phyloP scores from a whole-genome alignment of 1,140 invertebrate species.

The Cotesia typhae region DNA sequence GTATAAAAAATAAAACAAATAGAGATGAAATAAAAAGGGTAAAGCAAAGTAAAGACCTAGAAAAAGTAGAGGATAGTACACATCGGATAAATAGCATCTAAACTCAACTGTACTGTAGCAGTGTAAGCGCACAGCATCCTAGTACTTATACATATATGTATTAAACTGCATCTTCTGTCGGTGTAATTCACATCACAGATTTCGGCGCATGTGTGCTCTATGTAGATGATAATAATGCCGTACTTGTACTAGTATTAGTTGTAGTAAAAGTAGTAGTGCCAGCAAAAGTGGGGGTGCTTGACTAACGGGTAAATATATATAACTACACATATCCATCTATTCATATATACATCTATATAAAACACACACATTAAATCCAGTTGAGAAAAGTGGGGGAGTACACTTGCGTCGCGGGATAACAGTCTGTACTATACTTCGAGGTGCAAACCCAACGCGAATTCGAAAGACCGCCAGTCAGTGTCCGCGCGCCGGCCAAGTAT shows the following conservation, averaged over 20 bases:
- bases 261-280: too few species aligned
- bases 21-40: neutral
- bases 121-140: neutral
- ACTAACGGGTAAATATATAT: slow-evolving; percentile 14
- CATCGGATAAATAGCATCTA: slow-evolving; percentile 26
- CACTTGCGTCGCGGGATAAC: slow-evolving; percentile 54
- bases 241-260: too few species aligned
- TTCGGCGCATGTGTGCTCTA: too few species aligned
- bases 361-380: neutral
- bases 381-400: slow-evolving; percentile 30
- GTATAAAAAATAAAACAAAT: too few species aligned
- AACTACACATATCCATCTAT: too few species aligned
- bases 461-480: slow-evolving; percentile 62
- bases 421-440: slow-evolving; percentile 47
- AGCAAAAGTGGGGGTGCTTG: neutral
- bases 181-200: neutral
- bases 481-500: slow-evolving; percentile 55
- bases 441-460: slow-evolving; percentile 63
- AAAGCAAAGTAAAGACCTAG: slow-evolving; percentile 9
- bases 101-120: slow-evolving; percentile 6
- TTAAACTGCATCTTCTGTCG: neutral
- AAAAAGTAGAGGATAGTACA: neutral
- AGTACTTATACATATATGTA: neutral
- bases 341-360: too few species aligned
- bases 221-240: too few species aligned